phyloP scores from a whole-genome alignment of 2,797 vertebrate genomes.

The Valencia hispanica region DNA sequence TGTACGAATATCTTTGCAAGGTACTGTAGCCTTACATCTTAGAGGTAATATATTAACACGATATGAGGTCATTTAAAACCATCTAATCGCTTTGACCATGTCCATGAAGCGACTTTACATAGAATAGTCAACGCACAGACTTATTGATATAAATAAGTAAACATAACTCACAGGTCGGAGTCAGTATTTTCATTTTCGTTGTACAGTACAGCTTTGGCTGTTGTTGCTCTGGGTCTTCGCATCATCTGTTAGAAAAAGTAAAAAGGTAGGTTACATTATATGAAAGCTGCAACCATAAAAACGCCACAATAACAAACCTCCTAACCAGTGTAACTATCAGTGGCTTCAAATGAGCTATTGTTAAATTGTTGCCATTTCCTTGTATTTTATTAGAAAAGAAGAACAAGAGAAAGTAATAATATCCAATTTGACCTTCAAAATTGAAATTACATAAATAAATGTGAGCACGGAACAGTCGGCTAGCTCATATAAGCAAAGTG shows the following conservation, averaged over 20 bases:
- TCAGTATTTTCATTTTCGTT: conserved; percentile 37
- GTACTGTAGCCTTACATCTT: background rate
- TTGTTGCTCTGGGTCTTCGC: conserved; percentile 46
- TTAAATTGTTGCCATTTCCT: background rate
- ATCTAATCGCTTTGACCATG: background rate
- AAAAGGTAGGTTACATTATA: background rate
- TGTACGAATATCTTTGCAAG: background rate
- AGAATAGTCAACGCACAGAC: background rate
- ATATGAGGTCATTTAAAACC: background rate
- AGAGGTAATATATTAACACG: background rate
- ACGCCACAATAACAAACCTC: too few species aligned
- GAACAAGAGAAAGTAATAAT: rapidly evolving
- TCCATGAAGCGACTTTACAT: background rate
- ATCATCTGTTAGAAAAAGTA: conserved; percentile 56
- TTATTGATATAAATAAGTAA: background rate
- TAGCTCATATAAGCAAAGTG: background rate
- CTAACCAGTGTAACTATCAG: background rate
- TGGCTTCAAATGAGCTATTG: background rate
- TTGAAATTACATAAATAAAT: background rate
- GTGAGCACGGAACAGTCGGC: background rate
- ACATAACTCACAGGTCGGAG: conserved; percentile 60
- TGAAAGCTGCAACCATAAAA: background rate
- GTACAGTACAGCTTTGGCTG: conserved; percentile 43
- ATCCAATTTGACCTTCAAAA: background rate
- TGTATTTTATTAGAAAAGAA: background rate